Evolutionary conservation across 92 coral and sea anemone genomes (phyloP).

Genomic region (Epizoanthus scotinus): DNA sequence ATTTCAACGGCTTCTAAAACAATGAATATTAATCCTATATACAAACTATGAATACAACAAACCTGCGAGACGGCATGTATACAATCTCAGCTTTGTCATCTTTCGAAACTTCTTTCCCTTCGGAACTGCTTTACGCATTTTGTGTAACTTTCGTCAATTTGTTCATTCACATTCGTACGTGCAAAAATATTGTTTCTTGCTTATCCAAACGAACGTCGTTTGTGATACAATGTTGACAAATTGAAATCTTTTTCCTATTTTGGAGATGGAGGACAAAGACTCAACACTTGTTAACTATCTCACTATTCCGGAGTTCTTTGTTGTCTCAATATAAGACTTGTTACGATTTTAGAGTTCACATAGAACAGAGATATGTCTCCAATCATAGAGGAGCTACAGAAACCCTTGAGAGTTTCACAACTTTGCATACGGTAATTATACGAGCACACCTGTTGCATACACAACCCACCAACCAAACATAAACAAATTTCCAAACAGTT

Average conservation of each 20-base stretch:
- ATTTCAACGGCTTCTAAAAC: neutral
- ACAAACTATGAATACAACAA: slow-evolving; percentile 3
- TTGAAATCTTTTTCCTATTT: slow-evolving; percentile 8
- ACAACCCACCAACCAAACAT: neutral
- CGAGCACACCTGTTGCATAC: slow-evolving; percentile 22
- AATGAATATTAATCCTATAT: neutral
- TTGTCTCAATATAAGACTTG: neutral
- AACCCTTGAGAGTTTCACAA: neutral
- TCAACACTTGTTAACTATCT: too few species aligned
- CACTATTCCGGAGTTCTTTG: neutral
- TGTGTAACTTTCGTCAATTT: neutral
- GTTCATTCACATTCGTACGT: slow-evolving; percentile 8
- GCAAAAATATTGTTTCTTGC: slow-evolving; percentile 10
- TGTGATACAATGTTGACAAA: neutral
- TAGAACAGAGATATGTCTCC: neutral
- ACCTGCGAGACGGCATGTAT: slow-evolving; percentile 28
- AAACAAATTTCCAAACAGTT: neutral
- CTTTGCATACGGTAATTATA: neutral
- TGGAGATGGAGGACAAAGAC: slow-evolving; percentile 8
- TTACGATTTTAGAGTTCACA: neutral
- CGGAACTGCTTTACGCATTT: slow-evolving; percentile 24
- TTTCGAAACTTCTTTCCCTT: slow-evolving; percentile 25
- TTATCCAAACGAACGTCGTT: neutral
- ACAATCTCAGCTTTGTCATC: slow-evolving; percentile 18
- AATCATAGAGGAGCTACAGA: neutral